phyloP scores from a whole-genome alignment of 2,113 vertebrate genomes.

The Paradisaea rubra region DNA sequence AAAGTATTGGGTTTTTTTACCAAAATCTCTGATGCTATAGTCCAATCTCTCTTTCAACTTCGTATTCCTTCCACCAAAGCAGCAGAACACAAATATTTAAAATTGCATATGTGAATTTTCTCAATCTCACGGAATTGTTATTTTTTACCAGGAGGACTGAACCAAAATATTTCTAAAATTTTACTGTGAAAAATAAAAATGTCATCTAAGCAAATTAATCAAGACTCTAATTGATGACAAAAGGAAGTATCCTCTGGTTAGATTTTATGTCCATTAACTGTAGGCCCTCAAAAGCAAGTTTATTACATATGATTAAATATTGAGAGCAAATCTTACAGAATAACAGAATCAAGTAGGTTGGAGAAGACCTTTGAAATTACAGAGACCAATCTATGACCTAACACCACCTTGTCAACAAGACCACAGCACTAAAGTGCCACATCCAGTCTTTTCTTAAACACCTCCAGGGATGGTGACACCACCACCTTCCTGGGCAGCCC shows the following conservation, averaged over 20 bases:
- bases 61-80: neutral
- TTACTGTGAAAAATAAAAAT: neutral
- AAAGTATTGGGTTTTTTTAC: fast-evolving
- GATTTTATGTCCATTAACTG: neutral
- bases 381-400: neutral
- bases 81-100: neutral
- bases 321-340: neutral
- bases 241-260: neutral
- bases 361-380: neutral
- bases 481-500: neutral
- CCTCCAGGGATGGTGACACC: neutral
- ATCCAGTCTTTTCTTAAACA: neutral
- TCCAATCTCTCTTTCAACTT: neutral
- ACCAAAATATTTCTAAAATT: neutral
- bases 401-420: fast-evolving
- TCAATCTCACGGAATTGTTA: neutral
- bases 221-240: neutral
- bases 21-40: neutral
- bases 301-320: neutral
- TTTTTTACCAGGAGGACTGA: neutral
- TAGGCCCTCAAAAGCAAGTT: neutral
- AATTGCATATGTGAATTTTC: neutral
- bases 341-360: neutral
- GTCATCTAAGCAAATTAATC: neutral
- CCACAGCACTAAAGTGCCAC: fast-evolving